Base-by-base conservation (phyloP, 2,113 vertebrate species). In the Propithecus coquereli region DNA sequence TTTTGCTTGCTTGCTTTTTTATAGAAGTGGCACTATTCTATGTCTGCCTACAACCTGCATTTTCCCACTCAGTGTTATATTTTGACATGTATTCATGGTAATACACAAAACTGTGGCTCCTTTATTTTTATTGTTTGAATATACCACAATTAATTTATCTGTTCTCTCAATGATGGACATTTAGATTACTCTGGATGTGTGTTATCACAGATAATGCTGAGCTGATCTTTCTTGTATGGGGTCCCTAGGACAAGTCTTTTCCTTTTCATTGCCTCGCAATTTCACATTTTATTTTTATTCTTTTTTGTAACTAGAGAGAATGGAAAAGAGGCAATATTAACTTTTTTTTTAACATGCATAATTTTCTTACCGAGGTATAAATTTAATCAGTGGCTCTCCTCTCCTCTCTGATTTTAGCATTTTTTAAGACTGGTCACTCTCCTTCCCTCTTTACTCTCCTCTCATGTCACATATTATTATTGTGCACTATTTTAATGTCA, bases 81-180 rank as follows among this genome's bases (percentile, higher is more conserved):
- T 77, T 63, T 95, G 73, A 43, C 43, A 37, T 63, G 32, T 61
- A 73, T 66, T 82, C 20, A 90, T 22, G 18, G 11, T 79, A 68
- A 74, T 52, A 65, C 18, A 76, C 59, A 94, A 94, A 84, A 81
- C 27, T 27, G 71, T 89, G 52, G 52, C 32, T 93, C 71, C 68
- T 95, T 93, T 82, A 43, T 93, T 95, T 85, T 76, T 92, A 66
- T 47, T 43, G 16, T 81, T 94, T 82, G 73, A 94, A 34, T 52
- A 93, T 52, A 54, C 79, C 59, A 79, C 25, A 80, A 22, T 63
- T 63, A 25, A 32, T 87, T 76, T 68, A 54, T 50, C 76, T 90
- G 59, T 63, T 52, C 61, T 63, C 10, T 30, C 61, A 63, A 18
- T 34, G 17, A 91, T 27, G 10, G 40, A 87, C 74, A 84, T 30